These are phyloP conservation scores for Sminthurinus aureus DNA, from an alignment of 2,888 invertebrate species.

Conservation along the genomic window DNA sequence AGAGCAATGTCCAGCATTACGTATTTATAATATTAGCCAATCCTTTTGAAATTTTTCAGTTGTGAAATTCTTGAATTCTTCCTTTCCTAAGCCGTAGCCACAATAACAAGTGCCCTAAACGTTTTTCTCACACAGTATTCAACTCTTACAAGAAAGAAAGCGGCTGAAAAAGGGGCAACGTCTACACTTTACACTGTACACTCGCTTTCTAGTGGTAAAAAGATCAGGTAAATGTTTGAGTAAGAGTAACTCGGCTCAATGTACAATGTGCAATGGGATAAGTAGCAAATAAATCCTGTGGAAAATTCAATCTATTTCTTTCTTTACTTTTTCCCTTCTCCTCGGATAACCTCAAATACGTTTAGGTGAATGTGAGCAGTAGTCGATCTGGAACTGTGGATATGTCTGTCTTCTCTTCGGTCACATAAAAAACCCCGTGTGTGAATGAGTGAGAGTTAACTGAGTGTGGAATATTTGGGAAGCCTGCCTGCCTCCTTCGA, in stretches of 20 bases:
- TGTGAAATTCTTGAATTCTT: no score
- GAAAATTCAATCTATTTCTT: constrained; percentile 19
- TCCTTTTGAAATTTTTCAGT: background rate
- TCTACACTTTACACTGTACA: background rate
- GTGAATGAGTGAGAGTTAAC: background rate
- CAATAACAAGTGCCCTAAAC: constrained; percentile 3
- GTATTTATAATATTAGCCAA: background rate
- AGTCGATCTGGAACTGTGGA: background rate
- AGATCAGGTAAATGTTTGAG: constrained; percentile 18
- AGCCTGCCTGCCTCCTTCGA: constrained; percentile 4
- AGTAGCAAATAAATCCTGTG: constrained; percentile 19
- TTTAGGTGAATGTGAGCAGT: background rate
- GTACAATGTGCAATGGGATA: no score
- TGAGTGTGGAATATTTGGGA: background rate
- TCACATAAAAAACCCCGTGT: constrained; percentile 1
- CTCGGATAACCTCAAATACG: constrained; percentile 16
- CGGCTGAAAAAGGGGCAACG: no score
- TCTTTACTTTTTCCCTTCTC: background rate
- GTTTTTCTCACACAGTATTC: no score
- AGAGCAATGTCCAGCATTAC: no score
- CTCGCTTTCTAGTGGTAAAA: no score
- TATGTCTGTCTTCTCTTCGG: background rate
- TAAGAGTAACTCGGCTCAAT: background rate
- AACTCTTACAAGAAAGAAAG: no score
- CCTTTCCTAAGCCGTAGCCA: no score